Evolutionary conservation across 92 coral and sea anemone genomes (phyloP).

Genomic region (Paramuricea clavata): DNA sequence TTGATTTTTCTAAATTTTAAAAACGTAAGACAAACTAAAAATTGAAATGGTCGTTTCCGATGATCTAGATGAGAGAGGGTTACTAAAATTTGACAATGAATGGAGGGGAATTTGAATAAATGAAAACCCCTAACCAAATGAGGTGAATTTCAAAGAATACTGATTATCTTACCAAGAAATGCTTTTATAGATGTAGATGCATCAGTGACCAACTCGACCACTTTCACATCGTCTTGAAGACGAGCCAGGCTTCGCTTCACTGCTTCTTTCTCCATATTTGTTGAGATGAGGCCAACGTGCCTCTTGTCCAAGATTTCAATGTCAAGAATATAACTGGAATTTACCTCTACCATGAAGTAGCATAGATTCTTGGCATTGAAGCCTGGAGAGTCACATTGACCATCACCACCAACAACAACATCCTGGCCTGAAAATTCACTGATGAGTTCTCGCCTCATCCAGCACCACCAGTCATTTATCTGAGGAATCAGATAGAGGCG

Average conservation of each 20-base stretch:
- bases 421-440: constrained; percentile 45
- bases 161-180: neutral
- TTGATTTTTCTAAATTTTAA: too few relatives aligned
- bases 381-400: constrained; percentile 70
- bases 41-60: too few relatives aligned
- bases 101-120: neutral
- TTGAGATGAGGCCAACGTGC: constrained; percentile 30
- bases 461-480: constrained; percentile 53
- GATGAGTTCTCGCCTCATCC: constrained; percentile 50
- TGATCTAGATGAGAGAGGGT: too few relatives aligned
- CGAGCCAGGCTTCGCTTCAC: neutral
- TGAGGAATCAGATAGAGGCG: constrained; percentile 44
- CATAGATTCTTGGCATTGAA: constrained; percentile 26
- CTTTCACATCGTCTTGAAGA: neutral
- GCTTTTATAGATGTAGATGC: neutral
- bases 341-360: constrained; percentile 47
- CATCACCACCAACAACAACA: constrained; percentile 52
- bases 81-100: neutral
- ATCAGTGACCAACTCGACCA: neutral
- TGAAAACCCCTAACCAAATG: neutral
- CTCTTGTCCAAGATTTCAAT: constrained; percentile 47
- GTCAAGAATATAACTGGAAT: constrained; percentile 45
- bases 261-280: neutral
- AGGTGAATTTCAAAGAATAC: neutral
- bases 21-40: too few relatives aligned